phyloP scores from a whole-genome alignment of 2,797 vertebrate species.

The Rhabdophis nuchalis region DNA sequence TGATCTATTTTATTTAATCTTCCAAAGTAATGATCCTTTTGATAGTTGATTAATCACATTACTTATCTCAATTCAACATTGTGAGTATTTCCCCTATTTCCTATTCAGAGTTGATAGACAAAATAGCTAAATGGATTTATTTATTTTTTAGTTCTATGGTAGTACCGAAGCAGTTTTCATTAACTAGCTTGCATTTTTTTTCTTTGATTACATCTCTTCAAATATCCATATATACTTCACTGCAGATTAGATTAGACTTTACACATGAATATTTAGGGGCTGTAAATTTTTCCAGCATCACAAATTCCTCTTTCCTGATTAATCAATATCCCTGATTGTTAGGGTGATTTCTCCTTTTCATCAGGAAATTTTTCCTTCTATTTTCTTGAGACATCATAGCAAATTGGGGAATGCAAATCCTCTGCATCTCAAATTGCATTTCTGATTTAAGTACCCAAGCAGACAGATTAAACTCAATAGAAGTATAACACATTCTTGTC shows the following conservation, averaged over 20 bases:
- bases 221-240: background rate
- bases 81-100: background rate
- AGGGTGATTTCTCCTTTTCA: background rate
- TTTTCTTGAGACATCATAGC: background rate
- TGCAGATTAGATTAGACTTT: background rate
- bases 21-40: background rate
- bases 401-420: background rate
- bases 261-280: background rate
- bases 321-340: background rate
- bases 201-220: background rate
- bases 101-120: background rate
- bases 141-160: background rate
- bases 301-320: too few relatives aligned
- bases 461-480: background rate
- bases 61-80: background rate
- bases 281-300: background rate
- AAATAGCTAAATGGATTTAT: background rate
- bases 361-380: background rate
- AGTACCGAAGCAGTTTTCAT: background rate
- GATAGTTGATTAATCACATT: background rate
- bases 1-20: background rate
- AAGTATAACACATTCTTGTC: background rate
- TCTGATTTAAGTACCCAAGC: background rate
- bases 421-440: background rate
- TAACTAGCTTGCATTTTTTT: background rate